Evolutionary conservation across 2,797 vertebrate genomes (phyloP).

Genomic region (Rhinichthys osculus): DNA sequence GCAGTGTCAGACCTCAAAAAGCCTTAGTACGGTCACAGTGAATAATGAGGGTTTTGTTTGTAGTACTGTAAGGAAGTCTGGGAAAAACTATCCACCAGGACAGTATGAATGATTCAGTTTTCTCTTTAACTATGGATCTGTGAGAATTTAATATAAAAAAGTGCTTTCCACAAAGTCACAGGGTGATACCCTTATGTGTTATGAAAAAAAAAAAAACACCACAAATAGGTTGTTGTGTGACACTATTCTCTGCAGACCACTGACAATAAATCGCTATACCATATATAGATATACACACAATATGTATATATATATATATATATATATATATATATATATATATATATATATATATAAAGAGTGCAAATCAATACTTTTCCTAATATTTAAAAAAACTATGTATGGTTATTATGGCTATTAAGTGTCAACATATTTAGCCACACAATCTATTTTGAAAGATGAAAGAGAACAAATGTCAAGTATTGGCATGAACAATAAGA

Average conservation of each 20-base stretch:
- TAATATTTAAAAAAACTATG: background rate
- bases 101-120: constrained; percentile 4
- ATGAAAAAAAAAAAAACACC: background rate
- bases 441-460: background rate
- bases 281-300: background rate
- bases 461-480: background rate
- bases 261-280: background rate
- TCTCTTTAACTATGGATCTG: background rate
- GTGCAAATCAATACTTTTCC: background rate
- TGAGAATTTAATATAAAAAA: background rate
- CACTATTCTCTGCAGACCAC: constrained; percentile 11
- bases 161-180: constrained; percentile 19
- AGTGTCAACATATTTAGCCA: background rate
- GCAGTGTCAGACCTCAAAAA: constrained; percentile 44
- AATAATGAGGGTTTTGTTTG: background rate
- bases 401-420: too few relatives aligned
- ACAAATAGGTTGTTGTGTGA: background rate
- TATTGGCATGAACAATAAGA: background rate
- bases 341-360: background rate
- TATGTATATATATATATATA: too few relatives aligned
- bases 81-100: background rate
- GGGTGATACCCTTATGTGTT: constrained; percentile 2
- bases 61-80: background rate
- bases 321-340: too few relatives aligned
- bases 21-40: background rate